Conservation (phyloP, 2,888 invertebrate species). For the Charanyca ferruginea region DNA sequence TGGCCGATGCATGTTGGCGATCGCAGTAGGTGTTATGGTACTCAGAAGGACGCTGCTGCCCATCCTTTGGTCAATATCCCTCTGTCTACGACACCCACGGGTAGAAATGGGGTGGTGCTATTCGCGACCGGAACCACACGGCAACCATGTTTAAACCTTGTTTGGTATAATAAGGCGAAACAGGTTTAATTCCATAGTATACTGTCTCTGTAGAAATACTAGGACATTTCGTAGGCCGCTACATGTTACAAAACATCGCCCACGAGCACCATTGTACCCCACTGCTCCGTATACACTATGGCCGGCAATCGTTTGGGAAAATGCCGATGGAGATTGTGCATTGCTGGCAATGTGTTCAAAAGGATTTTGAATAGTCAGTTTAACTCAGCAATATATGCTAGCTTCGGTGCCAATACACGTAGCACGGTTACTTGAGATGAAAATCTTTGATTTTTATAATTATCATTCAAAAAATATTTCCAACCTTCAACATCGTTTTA, state of each 20-base stretch:
- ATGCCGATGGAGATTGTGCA: not conserved
- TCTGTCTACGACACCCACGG: too few species aligned
- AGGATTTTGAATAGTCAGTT: not conserved
- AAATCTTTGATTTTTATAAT: not conserved
- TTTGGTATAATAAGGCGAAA: too few species aligned
- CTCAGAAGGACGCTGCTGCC: too few species aligned
- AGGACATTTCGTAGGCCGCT: conserved; percentile 17
- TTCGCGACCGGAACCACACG: too few species aligned
- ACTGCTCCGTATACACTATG: conserved; percentile 11
- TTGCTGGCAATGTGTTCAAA: not conserved
- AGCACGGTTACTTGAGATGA: not conserved
- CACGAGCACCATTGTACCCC: conserved; percentile 1
- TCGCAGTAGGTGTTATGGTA: too few species aligned
- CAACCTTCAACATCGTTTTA: not conserved
- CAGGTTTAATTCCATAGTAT: not conserved
- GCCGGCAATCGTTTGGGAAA: conserved; percentile 16
- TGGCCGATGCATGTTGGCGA: too few species aligned
- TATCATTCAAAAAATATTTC: not conserved
- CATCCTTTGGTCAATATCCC: too few species aligned
- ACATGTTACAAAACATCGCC: conserved; percentile 18
- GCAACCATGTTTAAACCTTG: too few species aligned
- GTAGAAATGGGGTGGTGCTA: too few species aligned
- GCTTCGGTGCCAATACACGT: not conserved
- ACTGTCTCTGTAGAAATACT: conserved; percentile 5
- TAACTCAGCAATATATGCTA: not conserved